A percentile compares a stretch with the other conserved stretches of the same genome.
Evolutionary conservation across 1,140 invertebrate genomes (phyloP).

Genomic region (Drosophila pseudoobscura): DNA sequence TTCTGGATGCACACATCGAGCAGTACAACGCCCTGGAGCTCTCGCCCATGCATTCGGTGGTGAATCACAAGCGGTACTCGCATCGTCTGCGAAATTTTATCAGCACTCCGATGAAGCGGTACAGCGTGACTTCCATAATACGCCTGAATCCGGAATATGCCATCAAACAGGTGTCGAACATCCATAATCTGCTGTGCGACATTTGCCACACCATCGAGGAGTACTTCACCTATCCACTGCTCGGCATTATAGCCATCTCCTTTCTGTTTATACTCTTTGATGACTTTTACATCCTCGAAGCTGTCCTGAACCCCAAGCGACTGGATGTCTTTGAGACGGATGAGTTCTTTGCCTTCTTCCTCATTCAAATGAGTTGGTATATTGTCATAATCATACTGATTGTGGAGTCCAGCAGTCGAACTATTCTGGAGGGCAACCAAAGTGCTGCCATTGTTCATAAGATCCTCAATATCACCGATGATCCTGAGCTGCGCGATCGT

Average conservation of each 20-base stretch:
- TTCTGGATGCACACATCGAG: slow-evolving; percentile 72
- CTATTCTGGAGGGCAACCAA: slow-evolving; percentile 62
- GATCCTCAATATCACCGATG: slow-evolving; percentile 75
- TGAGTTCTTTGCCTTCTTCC: slow-evolving; percentile 80
- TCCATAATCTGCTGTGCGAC: slow-evolving; percentile 79
- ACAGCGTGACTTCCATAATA: slow-evolving; percentile 75
- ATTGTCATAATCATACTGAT: slow-evolving; percentile 78
- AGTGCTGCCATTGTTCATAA: slow-evolving; percentile 76
- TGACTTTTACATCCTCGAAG: slow-evolving; percentile 78
- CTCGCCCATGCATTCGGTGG: slow-evolving; percentile 71
- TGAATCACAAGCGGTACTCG: slow-evolving; percentile 53
- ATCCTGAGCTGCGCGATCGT: slow-evolving; percentile 66
- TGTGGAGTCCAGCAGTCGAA: slow-evolving; percentile 72
- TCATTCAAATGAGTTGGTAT: slow-evolving; percentile 77
- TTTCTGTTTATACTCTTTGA: slow-evolving; percentile 81
- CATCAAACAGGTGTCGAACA: slow-evolving; percentile 75
- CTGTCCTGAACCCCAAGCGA: slow-evolving; percentile 66
- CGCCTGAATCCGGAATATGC: slow-evolving; percentile 73
- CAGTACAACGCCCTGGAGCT: slow-evolving; percentile 62
- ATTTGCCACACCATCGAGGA: slow-evolving; percentile 79
- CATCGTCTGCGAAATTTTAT: slow-evolving; percentile 54
- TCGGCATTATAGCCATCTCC: slow-evolving; percentile 76
- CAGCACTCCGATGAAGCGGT: slow-evolving; percentile 62
- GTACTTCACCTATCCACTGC: slow-evolving; percentile 77
- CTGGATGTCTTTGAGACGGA: slow-evolving; percentile 70